Conservation (phyloP, 2,797 vertebrate species). For the Pagetopsis macropterus region DNA sequence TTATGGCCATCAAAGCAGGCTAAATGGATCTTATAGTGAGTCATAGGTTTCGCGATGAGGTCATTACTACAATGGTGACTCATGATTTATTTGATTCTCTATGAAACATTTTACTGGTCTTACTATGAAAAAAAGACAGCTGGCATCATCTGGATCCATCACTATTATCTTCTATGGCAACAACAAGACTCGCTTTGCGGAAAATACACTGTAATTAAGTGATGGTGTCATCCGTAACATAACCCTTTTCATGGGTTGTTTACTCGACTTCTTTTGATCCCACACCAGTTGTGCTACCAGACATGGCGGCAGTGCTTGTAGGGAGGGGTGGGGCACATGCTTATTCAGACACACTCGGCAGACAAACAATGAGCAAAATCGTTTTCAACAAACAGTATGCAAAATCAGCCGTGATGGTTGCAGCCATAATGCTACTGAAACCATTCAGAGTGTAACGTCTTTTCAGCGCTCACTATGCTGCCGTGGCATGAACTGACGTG, state of each 20-base stretch:
- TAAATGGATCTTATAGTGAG: constrained; percentile 2
- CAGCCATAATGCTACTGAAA: constrained; percentile 20
- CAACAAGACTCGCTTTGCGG: constrained; percentile 27
- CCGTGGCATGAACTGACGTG: constrained; percentile 9
- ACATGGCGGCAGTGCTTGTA: constrained; percentile 25
- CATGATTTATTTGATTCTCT: constrained; percentile 11
- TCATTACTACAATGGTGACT: neutral
- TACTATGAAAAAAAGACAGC: constrained; percentile 5
- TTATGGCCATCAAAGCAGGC: constrained; percentile 9
- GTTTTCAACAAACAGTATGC: constrained; percentile 27
- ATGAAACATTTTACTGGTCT: constrained; percentile 18
- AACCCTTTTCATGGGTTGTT: constrained; percentile 69
- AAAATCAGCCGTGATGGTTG: constrained; percentile 49
- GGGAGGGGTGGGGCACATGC: constrained; percentile 57
- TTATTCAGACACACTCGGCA: constrained; percentile 50
- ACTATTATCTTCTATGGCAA: constrained; percentile 15
- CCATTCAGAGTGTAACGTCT: constrained; percentile 14
- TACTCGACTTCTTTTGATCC: constrained; percentile 66
- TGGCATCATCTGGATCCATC: constrained; percentile 27
- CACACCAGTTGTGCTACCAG: constrained; percentile 47
- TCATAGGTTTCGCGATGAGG: neutral
- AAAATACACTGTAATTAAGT: constrained; percentile 64
- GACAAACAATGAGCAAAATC: constrained; percentile 58
- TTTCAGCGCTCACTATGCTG: neutral
- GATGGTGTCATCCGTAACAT: constrained; percentile 67